A percentile compares a stretch with the other conserved stretches of the same genome.
Conservation (phyloP, 1,140 invertebrate genomes). For the Ostrea denselamellosa region DNA sequence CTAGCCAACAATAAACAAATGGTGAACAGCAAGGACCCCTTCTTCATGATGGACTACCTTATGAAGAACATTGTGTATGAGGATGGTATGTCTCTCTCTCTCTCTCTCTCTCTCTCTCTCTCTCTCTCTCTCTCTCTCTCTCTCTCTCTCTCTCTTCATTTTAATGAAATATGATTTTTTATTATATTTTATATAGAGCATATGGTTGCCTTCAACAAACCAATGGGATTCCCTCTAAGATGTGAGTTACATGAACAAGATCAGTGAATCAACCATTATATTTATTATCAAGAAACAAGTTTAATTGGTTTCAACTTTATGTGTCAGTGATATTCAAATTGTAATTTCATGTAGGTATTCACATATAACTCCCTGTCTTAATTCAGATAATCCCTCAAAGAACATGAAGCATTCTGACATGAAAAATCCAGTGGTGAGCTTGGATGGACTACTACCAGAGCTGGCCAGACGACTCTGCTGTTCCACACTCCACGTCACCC, state of each 20-base stretch:
- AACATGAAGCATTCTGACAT: background rate
- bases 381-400: conserved; percentile 11
- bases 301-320: too few relatives aligned
- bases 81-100: background rate
- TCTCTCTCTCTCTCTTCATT: background rate
- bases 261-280: background rate
- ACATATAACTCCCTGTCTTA: background rate
- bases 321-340: too few relatives aligned
- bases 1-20: background rate
- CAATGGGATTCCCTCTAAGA: background rate
- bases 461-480: background rate
- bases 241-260: background rate
- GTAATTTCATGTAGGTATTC: too few relatives aligned
- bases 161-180: background rate
- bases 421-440: background rate
- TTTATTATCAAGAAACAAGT: too few relatives aligned
- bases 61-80: conserved; percentile 9
- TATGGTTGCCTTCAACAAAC: conserved; percentile 32
- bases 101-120: background rate
- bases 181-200: background rate
- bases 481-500: background rate
- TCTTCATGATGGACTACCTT: background rate
- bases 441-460: background rate
- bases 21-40: background rate
- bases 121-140: background rate